Base-by-base conservation (phyloP, 2,113 vertebrate species). In the Festucalex cinctus region DNA sequence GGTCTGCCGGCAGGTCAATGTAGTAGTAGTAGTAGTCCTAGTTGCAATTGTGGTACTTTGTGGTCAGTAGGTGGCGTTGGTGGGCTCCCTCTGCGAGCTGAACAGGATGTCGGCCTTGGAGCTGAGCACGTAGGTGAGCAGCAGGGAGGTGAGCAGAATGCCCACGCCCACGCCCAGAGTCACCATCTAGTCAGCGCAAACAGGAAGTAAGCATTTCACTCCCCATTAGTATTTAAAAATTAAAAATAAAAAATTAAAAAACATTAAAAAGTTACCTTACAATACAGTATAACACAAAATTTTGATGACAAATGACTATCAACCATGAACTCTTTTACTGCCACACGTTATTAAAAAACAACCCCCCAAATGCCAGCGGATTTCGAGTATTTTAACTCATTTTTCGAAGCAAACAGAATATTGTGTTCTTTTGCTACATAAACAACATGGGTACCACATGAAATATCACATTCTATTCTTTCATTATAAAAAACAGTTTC, bases 41-140 rank as follows among this genome's bases (percentile, higher is more conserved):
- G 71, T 65, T 7, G 71, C 61, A 44, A 64, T 75, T 37, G 83
- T 85, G 78, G 85, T 85, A 35, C 58, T n/a, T 61, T 61, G 59
- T 16, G 78, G 28, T 96, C 91, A 98, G 87, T 96, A 98, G 71
- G 94, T 91, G 83, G 93, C 91, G 0, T 78, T 78, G 58, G 92
- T 83, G 0, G 93, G 85, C 59, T 96, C 95, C 59, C 86, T 89
- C 0, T 92, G 83, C 24, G 81, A 61, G 63, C 91, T 91, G 78
- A 98, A 98, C 2, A 98, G 92, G 0, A 98, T 80, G 0, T 95
- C 92, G 0, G 95, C 95, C 88, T 98, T 98, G 58, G 94, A 91
- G 44, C 94, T 98, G 90, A 98, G 80, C 60, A 94, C 82, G 76
- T 96, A 96, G 0, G 95, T 97, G 77, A 93, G 68, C 12, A 93